Evolutionary conservation across 92 coral and sea anemone species (phyloP), one percentile per base, ranked within the genome.

Genomic region (Plumapathes pennacea): DNA sequence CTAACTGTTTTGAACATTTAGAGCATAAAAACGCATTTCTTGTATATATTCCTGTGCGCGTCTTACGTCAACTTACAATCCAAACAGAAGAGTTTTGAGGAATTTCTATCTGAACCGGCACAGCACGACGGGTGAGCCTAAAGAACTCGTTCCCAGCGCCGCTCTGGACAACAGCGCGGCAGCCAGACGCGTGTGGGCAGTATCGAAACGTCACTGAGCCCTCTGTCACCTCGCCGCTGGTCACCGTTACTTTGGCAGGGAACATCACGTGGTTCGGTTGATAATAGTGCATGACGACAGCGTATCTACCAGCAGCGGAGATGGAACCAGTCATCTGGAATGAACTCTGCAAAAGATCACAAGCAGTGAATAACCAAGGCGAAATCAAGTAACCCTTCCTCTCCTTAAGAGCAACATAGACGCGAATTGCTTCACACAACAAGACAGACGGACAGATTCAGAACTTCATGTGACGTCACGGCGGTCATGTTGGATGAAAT

Each of bases 61-160:
- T n/a, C n/a, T n/a, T n/a, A n/a, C n/a, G n/a, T n/a, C n/a, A 13
- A 77, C 99, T 89, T 73, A 94, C 99, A 48, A 94, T 81, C 99
- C 96, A 94, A 3, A 77, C 74, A 0, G 91, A 76, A 24, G 81
- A 68, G 38, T 79, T 88, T 38, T 23, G 67, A 2, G 99, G 97
- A 46, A 94, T 63, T 10, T 25, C 30, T 43, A 88, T 70, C 49
- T 81, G 89, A 19, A 88, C 15, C 0, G 85, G 64, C 4, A 75
- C 89, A 45, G 84, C 64, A 14, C 39, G 61, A 8, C 96, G 69
- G 18, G 83, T 88, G 67, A 94, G 72, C 34, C 70, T 69, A 52
- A 89, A 94, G 24, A 65, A 46, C 5, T 32, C 54, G 8, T 79
- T 70, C 10, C 74, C 86, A 57, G 77, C 85, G 4, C 22, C 36